Evolutionary conservation across 1,140 invertebrate genomes (phyloP).

Genomic region (Ectropis grisescens): DNA sequence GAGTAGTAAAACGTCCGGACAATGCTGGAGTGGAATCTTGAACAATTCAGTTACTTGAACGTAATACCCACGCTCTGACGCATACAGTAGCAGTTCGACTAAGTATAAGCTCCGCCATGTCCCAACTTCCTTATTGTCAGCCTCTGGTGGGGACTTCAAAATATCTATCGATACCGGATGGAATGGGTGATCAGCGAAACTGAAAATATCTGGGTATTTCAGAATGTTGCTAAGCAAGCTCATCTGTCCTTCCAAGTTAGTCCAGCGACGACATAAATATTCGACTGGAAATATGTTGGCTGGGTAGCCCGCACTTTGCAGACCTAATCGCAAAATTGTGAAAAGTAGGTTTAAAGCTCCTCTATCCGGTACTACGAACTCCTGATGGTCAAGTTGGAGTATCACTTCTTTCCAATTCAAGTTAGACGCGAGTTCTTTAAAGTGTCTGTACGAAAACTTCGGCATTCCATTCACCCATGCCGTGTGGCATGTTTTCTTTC

Average conservation of each 20-base stretch:
- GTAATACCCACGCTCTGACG: constrained; percentile 89
- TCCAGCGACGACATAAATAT: constrained; percentile 90
- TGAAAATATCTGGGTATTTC: constrained; percentile 94
- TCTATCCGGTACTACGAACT: constrained; percentile 90
- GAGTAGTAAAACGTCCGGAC: constrained; percentile 92
- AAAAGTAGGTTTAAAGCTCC: constrained; percentile 86
- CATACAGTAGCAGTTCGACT: constrained; percentile 87
- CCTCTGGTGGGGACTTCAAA: constrained; percentile 92
- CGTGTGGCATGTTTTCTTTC: constrained; percentile 44
- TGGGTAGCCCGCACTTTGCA: constrained; percentile 81
- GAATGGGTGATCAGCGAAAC: constrained; percentile 92
- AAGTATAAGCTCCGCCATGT: constrained; percentile 94
- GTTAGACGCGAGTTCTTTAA: constrained; percentile 90
- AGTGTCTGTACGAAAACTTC: constrained; percentile 91
- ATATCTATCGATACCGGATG: constrained; percentile 88
- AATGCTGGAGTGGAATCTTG: constrained; percentile 92
- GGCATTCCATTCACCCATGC: constrained; percentile 82
- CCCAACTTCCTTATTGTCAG: constrained; percentile 91
- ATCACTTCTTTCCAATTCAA: constrained; percentile 95
- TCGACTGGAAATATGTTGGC: constrained; percentile 89
- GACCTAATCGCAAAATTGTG: constrained; percentile 82
- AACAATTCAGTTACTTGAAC: constrained; percentile 89
- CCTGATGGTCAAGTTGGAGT: constrained; percentile 89
- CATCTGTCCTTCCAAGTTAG: constrained; percentile 93
- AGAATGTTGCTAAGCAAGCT: constrained; percentile 89